Percentiles rank a stretch among this genome's conserved stretches.
Conservation (phyloP, 2,797 vertebrate genomes). For the Rhynchotus rufescens region DNA sequence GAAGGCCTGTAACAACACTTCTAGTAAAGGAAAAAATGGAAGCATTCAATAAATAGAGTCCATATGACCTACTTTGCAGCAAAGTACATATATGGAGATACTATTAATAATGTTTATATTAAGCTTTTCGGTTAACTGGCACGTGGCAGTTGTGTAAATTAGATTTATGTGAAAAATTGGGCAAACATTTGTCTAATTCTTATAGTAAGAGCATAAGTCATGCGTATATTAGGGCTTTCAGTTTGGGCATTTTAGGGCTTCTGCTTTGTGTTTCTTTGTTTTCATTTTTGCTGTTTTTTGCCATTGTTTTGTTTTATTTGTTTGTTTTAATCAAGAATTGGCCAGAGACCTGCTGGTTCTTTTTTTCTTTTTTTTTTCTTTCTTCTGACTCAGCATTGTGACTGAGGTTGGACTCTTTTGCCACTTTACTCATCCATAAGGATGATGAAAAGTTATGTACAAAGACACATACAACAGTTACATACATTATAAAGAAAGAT, state of each 20-base stretch:
- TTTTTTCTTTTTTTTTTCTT: no score
- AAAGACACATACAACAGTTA: neutral
- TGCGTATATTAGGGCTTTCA: neutral
- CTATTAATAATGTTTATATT: no score
- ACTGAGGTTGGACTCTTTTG: neutral
- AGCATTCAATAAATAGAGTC: neutral
- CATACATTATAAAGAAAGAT: neutral
- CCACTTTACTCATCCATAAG: neutral
- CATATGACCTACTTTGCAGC: neutral
- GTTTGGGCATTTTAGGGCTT: neutral
- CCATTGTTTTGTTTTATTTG: neutral
- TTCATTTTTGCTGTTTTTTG: neutral
- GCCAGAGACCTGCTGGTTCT: neutral
- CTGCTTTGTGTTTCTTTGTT: no score
- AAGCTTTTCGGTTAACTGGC: neutral
- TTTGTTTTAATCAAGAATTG: neutral
- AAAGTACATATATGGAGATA: neutral
- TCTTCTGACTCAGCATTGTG: neutral
- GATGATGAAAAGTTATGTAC: neutral
- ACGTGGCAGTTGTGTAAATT: neutral
- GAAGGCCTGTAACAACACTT: neutral
- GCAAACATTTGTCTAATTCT: neutral
- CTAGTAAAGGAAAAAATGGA: neutral
- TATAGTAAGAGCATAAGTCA: neutral
- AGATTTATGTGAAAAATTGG: neutral